Base-by-base conservation (phyloP, 2,888 invertebrate genomes). In the Marronus borbonicus region DNA sequence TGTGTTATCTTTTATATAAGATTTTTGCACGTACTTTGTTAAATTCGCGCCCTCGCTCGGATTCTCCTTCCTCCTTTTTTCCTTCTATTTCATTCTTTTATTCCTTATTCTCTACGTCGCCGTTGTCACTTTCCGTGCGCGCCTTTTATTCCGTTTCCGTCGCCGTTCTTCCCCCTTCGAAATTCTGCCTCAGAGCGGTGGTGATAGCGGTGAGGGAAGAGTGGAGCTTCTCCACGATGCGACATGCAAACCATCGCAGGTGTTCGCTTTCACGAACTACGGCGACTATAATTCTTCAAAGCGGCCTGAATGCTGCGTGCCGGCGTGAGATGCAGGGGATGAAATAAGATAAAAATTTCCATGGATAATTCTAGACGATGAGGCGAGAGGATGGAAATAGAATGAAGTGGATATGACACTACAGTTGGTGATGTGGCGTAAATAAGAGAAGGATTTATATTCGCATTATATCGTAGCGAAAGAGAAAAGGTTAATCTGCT, bases 1-100 rank as follows among this genome's bases (percentile, higher is more conserved):
- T 76, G 76, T 76, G 58, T 66, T 68, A 68, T 76, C 76, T 76
- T 68, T 76, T 74, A 60, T 76, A 58, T 76, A 68, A 64, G 68
- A 76, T 76, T 66, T 68, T 76, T 44, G 66, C 68, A 68, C 68
- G 44, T 58, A 76, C 66, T 76, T 76, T 76, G 76, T 76, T 68
- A 68, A 76, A 58, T 76, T 64, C 44, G 31, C 58, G 55, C 66
- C 49, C 76, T 58, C 3, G 49, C 76, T 55, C 50, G 8, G 44
- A 44, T 44, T 62, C 39, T 52, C 52, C 49, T 28, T 70, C 39
- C 50, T 8, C 5, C 20, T 60, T 28, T 24, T 62, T 20, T 28
- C 31, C 3, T 28, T 31, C 62, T 62, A 31, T 31, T 31, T 14
- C 12, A 62, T 17, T 55, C 55, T 55, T 55, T 55, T 55, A 17